Evolutionary conservation across 2,888 invertebrate species (phyloP).

Genomic region (Ornithoptera priamus): DNA sequence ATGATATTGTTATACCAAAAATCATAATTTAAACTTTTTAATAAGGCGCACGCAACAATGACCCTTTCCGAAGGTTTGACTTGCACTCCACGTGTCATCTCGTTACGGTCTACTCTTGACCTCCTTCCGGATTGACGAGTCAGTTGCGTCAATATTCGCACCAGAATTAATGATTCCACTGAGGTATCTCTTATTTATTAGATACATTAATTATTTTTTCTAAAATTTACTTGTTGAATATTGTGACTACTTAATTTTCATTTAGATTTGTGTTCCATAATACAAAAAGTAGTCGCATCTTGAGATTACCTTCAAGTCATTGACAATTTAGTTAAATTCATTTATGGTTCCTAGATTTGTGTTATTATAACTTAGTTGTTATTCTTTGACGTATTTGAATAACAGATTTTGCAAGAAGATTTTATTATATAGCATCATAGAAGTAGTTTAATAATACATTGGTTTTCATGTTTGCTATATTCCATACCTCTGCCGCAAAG

Average conservation of each 20-base stretch:
- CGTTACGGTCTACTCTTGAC: slow-evolving; percentile 17
- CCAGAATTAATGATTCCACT: slow-evolving; percentile 17
- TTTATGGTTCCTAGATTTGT: slow-evolving; percentile 11
- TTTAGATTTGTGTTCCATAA: background rate
- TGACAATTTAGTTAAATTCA: slow-evolving; percentile 16
- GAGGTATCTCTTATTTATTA: slow-evolving; percentile 2
- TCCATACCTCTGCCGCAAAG: no score
- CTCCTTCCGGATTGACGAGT: slow-evolving; percentile 8
- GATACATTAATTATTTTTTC: background rate
- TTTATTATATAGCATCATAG: background rate
- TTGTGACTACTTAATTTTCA: background rate
- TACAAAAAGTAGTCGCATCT: slow-evolving; percentile 7
- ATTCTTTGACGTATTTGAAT: background rate
- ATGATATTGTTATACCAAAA: no score
- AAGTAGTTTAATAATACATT: background rate
- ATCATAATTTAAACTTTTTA: background rate
- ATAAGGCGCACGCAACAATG: background rate
- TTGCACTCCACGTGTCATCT: slow-evolving; percentile 15
- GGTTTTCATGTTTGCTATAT: no score
- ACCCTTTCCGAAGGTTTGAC: slow-evolving; percentile 8
- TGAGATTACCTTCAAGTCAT: slow-evolving; percentile 11
- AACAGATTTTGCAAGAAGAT: background rate
- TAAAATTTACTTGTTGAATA: background rate
- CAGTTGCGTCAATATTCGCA: slow-evolving; percentile 3
- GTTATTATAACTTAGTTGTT: background rate